A percentile compares a stretch with the other conserved stretches of the same genome.
Evolutionary conservation across 2,888 invertebrate genomes (phyloP).

Genomic region (Cerastis leucographa): DNA sequence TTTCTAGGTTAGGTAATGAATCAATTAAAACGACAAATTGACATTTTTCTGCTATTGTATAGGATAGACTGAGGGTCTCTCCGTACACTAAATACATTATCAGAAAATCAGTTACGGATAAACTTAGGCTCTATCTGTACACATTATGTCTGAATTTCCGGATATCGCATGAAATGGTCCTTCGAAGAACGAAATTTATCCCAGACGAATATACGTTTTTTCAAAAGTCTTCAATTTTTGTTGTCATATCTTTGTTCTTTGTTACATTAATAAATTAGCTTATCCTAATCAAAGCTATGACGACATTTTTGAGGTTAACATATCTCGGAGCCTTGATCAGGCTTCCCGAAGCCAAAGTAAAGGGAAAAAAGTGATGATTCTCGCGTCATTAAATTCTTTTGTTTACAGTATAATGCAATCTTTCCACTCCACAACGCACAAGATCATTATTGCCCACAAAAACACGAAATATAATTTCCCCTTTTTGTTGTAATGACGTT

Average conservation of each 20-base stretch:
- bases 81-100: not conserved
- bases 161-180: not conserved
- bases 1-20: no score
- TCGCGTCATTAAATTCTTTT: slow-evolving; percentile 21
- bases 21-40: not conserved
- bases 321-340: slow-evolving; percentile 7
- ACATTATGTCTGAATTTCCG: no score
- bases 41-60: no score
- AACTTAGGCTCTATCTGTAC: not conserved
- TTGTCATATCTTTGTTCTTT: no score
- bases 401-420: slow-evolving; percentile 30
- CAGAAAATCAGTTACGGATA: no score
- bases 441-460: slow-evolving; percentile 47
- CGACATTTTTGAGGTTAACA: not conserved
- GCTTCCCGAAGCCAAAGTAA: not conserved
- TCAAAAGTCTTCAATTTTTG: not conserved
- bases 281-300: no score
- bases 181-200: not conserved
- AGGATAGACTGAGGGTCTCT: no score
- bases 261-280: not conserved
- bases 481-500: slow-evolving; percentile 56
- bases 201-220: not conserved
- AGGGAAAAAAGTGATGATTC: slow-evolving; percentile 25
- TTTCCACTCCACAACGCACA: slow-evolving; percentile 34
- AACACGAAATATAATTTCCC: slow-evolving; percentile 34